phyloP scores from a whole-genome alignment of 1,140 invertebrate species.

The Cotesia glomerata region DNA sequence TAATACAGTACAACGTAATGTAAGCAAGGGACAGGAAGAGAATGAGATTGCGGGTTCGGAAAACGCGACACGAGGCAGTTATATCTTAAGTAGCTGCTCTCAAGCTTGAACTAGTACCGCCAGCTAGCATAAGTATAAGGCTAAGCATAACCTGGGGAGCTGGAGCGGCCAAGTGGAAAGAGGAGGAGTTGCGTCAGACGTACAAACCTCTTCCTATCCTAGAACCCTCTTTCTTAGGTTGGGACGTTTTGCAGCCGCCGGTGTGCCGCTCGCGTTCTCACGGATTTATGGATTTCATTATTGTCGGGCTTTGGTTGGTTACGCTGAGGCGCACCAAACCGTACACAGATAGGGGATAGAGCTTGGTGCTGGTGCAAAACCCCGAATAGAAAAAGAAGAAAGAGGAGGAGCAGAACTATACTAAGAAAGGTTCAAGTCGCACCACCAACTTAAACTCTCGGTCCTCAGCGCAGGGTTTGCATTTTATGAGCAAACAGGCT shows the following conservation, averaged over 20 bases:
- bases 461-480: conserved; percentile 20
- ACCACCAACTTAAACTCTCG: conserved; percentile 32
- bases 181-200: conserved; percentile 28
- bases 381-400: conserved; percentile 4
- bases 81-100: not conserved
- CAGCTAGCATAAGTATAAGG: conserved; percentile 8
- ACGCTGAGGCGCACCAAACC: conserved; percentile 25
- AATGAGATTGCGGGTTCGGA: conserved; percentile 15
- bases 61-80: not conserved
- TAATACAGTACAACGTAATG: too few relatives aligned
- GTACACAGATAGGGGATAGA: conserved; percentile 10
- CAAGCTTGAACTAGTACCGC: not conserved
- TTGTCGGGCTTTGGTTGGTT: conserved; percentile 38
- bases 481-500: conserved; percentile 32
- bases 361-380: not conserved
- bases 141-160: not conserved
- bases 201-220: not conserved
- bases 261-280: conserved; percentile 36
- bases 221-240: not conserved
- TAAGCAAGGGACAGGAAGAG: not conserved
- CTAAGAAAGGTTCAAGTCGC: conserved; percentile 12
- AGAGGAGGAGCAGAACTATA: not conserved
- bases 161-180: conserved; percentile 32
- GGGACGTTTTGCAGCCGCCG: conserved; percentile 22
- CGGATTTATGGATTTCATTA: conserved; percentile 51